phyloP scores from a whole-genome alignment of 2,888 invertebrate genomes.

The Caenorhabditis sp. region DNA sequence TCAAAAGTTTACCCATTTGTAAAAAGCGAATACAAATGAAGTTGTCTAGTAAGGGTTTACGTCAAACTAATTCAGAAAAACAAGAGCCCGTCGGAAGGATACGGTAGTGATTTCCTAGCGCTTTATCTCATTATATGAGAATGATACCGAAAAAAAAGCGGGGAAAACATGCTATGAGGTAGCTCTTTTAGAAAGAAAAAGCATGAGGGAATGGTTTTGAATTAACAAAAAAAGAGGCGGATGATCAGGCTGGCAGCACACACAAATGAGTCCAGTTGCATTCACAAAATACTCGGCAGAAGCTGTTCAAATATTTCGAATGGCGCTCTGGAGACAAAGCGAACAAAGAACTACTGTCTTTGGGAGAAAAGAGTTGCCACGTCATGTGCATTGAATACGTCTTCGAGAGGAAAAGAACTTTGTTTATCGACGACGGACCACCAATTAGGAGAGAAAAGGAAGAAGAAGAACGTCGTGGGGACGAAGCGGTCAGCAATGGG shows the following conservation, averaged over 20 bases:
- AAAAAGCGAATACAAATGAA: too few species aligned
- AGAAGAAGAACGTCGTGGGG: background rate
- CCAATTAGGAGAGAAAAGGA: too few species aligned
- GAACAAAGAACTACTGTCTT: constrained; percentile 47
- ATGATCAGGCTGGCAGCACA: constrained; percentile 23
- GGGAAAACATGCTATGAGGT: too few species aligned
- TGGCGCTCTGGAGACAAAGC: constrained; percentile 55
- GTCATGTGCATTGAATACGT: constrained; percentile 2
- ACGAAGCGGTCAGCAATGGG: background rate
- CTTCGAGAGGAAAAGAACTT: background rate
- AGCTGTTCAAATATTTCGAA: constrained; percentile 56
- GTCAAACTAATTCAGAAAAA: too few species aligned
- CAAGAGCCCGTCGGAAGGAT: too few species aligned
- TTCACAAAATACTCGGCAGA: constrained; percentile 49
- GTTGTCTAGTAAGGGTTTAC: too few species aligned
- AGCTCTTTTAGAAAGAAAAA: too few species aligned
- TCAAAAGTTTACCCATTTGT: too few species aligned
- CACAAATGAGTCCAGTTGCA: constrained; percentile 7
- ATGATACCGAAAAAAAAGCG: too few species aligned
- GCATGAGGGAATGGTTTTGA: background rate
- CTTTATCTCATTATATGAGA: too few species aligned
- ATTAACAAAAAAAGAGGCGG: background rate
- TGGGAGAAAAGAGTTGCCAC: constrained; percentile 8
- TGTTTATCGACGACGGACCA: constrained; percentile 8
- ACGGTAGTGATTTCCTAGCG: too few species aligned